phyloP scores from a whole-genome alignment of 2,797 vertebrate species.

The Odontamblyopus lacepedii region DNA sequence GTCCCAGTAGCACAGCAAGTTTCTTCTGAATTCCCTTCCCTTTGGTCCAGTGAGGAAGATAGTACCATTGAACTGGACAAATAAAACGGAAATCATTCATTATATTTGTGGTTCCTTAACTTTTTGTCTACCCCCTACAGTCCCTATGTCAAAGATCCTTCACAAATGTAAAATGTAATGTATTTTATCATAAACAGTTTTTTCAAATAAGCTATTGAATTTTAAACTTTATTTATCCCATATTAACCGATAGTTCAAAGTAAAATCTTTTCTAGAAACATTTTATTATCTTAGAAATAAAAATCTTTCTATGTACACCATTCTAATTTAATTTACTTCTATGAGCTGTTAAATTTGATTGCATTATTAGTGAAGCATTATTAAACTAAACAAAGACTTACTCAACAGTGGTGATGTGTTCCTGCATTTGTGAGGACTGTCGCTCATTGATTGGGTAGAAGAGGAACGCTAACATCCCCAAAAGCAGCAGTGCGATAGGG shows the following conservation, averaged over 20 bases:
- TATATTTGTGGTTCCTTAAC: background rate
- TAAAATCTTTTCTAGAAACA: too few species aligned
- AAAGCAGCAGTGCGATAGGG: conserved; percentile 69
- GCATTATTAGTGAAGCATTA: too few species aligned
- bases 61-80: conserved; percentile 37
- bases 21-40: background rate
- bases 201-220: too few species aligned
- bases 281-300: too few species aligned
- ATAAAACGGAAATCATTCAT: conserved; percentile 3
- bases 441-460: conserved; percentile 74
- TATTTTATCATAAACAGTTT: too few species aligned
- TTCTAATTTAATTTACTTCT: too few species aligned
- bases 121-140: background rate
- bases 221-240: too few species aligned
- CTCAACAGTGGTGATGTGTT: conserved; percentile 45
- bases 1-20: conserved; percentile 1
- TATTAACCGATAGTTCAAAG: too few species aligned
- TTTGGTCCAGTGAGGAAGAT: conserved; percentile 20
- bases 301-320: too few species aligned
- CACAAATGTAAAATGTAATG: too few species aligned
- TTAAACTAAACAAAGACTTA: conserved; percentile 36
- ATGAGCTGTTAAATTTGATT: too few species aligned
- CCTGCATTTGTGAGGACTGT: conserved; percentile 38
- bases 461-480: conserved; percentile 71
- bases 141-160: background rate